phyloP scores from a whole-genome alignment of 2,113 vertebrate genomes.

The Mormyrus lacerda region DNA sequence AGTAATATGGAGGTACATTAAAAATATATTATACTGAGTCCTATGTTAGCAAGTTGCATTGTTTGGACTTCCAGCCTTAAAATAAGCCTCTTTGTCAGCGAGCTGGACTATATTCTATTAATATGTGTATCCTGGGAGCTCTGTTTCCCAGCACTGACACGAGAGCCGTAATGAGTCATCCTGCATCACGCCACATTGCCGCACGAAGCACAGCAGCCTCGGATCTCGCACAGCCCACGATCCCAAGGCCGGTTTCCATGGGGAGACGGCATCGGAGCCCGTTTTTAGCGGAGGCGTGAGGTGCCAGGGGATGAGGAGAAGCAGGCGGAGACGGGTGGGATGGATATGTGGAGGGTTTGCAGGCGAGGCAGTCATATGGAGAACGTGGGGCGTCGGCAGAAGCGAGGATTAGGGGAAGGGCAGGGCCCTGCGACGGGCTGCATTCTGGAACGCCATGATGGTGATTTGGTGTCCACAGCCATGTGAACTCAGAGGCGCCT shows the following conservation, averaged over 20 bases:
- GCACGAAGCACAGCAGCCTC: not conserved
- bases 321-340: not conserved
- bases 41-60: not conserved
- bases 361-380: not conserved
- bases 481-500: not conserved
- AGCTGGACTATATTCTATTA: constrained; percentile 1
- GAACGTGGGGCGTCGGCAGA: not conserved
- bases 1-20: not conserved
- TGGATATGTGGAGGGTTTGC: not conserved
- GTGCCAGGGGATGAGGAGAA: not conserved
- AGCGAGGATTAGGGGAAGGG: not conserved
- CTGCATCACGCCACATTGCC: not conserved
- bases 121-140: not conserved
- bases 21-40: not conserved
- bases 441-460: not conserved
- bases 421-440: no score
- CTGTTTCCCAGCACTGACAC: not conserved
- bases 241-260: not conserved
- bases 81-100: not conserved
- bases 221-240: not conserved
- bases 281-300: not conserved
- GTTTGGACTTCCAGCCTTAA: constrained; percentile 1
- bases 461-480: not conserved
- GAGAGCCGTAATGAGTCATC: constrained; percentile 1
- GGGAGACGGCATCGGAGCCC: not conserved